Percentiles rank a stretch among this genome's conserved stretches.
These are phyloP conservation scores for Manduca sexta DNA, from an alignment of 1,140 invertebrate genomes.

Conservation along the genomic window DNA sequence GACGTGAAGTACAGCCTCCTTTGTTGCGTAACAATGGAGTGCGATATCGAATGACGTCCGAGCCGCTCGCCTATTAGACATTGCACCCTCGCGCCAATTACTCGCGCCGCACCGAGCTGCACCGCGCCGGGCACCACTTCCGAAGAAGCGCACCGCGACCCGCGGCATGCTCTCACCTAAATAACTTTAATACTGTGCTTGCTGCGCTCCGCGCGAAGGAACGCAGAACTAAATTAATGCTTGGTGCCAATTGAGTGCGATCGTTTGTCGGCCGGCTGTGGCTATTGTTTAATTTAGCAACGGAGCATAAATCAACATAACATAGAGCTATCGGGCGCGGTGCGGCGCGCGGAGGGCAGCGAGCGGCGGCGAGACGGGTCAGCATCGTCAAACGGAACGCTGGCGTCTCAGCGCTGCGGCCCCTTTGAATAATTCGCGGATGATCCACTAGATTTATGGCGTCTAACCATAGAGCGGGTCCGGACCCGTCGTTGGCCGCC, in stretches of 20 bases:
- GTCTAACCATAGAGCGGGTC: conserved; percentile 55
- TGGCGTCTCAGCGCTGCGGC: conserved; percentile 23
- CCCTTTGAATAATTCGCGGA: conserved; percentile 62
- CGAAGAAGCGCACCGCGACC: background rate
- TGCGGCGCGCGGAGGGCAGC: background rate
- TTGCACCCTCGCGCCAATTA: background rate
- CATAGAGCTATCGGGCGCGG: background rate
- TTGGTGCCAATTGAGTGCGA: too few relatives aligned
- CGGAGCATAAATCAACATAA: too few relatives aligned
- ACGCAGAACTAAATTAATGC: too few relatives aligned
- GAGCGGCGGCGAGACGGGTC: conserved; percentile 1
- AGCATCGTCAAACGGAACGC: background rate
- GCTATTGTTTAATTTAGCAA: too few relatives aligned
- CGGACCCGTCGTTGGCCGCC: conserved; percentile 28
- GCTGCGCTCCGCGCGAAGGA: too few relatives aligned
- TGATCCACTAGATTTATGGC: conserved; percentile 61
- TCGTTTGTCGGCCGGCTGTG: too few relatives aligned
- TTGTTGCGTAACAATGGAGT: conserved; percentile 26
- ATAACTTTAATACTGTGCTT: too few relatives aligned
- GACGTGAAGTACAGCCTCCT: conserved; percentile 32
- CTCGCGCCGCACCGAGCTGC: background rate
- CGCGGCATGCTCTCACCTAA: background rate
- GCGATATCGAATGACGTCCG: background rate
- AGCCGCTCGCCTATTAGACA: background rate
- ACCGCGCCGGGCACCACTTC: background rate